Evolutionary conservation across 1,140 invertebrate genomes (phyloP), one percentile per base, ranked within the genome.

Genomic region (Prorops nasuta): DNA sequence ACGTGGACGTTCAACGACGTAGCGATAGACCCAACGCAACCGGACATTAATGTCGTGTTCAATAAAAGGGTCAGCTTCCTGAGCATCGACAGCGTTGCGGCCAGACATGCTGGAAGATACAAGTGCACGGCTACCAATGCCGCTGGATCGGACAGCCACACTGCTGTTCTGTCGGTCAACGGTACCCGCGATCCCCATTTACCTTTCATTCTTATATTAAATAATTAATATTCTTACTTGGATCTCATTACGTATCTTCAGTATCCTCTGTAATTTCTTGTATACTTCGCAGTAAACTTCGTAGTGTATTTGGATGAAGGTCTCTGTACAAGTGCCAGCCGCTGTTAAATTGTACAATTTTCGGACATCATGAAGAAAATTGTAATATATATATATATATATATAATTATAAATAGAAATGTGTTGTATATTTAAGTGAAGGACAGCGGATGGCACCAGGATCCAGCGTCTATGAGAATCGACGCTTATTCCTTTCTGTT

Each of bases 1-100:
- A 82, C 78, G 34, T 89, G 86, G 86, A 82, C 80, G 8, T 83
- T 88, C 50, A 85, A 88, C 59, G 84, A 79, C 67, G 74, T 73
- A 58, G 67, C 69, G 32, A 76, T 74, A 34, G 70, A 79, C 57
- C 63, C 64, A 41, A 55, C 52, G 47, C 42, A 51, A 21, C 51
- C 76, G 70, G 49, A 77, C 80, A 40, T 79, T 73, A 44, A 78
- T 80, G 61, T 81, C 76, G 35, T 81, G 77, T 60, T 80, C 77
- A 79, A 77, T 63, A 80, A 80, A 70, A 76, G 74, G 67, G 75
- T 82, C 50, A 82, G 80, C 64, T 77, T 78, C 55, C 67, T 84
- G 54, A 82, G 76, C 59, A 84, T 86, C 60, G 81, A 85, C 60
- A 78, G 77, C 20, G 80, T 84, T 4, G 77, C 80, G 59, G 81